Evolutionary conservation across 2,113 vertebrate genomes (phyloP).

Genomic region (Rhagologus leucostigma): DNA sequence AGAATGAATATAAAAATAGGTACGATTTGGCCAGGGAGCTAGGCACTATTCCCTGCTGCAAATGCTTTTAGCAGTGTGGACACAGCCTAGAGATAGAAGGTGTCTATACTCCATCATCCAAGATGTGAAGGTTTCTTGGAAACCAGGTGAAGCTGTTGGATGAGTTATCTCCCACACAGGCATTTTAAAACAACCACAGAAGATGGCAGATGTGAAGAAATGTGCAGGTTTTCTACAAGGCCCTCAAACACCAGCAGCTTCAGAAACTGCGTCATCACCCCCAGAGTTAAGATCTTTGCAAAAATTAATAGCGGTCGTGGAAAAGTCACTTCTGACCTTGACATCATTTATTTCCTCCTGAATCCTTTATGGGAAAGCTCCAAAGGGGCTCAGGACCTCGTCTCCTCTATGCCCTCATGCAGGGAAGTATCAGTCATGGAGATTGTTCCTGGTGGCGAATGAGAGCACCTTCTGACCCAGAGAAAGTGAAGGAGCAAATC

Average conservation of each 20-base stretch:
- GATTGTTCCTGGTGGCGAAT: neutral
- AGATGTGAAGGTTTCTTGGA: neutral
- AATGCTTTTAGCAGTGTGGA: neutral
- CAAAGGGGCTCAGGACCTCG: accelerated
- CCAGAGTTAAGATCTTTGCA: neutral
- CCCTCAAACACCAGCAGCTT: neutral
- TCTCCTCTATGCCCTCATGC: neutral
- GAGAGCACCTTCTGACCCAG: neutral
- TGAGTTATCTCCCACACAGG: neutral
- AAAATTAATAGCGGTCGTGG: neutral
- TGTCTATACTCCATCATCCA: neutral
- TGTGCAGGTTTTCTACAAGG: neutral
- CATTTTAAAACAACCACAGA: neutral
- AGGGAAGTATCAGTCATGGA: neutral
- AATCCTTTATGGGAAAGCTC: neutral
- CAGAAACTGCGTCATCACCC: accelerated
- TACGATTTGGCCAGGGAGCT: neutral
- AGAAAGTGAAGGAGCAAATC: neutral
- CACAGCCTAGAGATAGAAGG: neutral
- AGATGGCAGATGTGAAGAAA: neutral
- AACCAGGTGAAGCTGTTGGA: neutral
- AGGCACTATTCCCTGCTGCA: neutral
- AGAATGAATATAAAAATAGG: neutral
- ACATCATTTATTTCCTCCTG: neutral
- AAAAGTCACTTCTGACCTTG: neutral